phyloP scores from a whole-genome alignment of 2,888 invertebrate species.

The Cremastinae sp. region DNA sequence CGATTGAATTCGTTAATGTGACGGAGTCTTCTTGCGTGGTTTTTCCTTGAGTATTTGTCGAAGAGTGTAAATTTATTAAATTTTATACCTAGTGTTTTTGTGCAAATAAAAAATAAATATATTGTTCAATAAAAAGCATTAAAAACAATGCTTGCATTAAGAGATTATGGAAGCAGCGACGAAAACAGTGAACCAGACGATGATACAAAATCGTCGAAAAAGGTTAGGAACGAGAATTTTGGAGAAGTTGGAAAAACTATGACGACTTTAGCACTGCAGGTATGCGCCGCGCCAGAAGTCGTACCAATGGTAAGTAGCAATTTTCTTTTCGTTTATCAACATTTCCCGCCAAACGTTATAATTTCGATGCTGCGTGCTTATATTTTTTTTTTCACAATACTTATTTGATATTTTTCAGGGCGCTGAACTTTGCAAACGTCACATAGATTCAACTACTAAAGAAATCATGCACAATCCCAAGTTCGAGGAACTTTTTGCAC shows the following conservation, averaged over 20 bases:
- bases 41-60: too few species aligned
- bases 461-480: conserved; percentile 95
- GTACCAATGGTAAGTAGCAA: conserved; percentile 86
- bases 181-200: conserved; percentile 80
- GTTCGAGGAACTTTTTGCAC: conserved; percentile 96
- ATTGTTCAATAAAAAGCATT: too few species aligned
- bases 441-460: conserved; percentile 89
- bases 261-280: conserved; percentile 84
- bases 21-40: too few species aligned
- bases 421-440: conserved; percentile 85
- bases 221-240: conserved; percentile 78
- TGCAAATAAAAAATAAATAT: too few species aligned
- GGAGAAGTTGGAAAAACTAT: conserved; percentile 81
- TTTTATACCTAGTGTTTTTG: too few species aligned
- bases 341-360: too few species aligned
- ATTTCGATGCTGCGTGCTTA: background rate
- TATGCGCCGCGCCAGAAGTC: conserved; percentile 92
- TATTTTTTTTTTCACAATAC: conserved; percentile 67
- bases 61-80: too few species aligned
- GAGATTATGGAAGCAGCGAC: conserved; percentile 88
- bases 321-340: too few species aligned
- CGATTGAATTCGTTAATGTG: too few species aligned
- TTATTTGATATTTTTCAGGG: background rate
- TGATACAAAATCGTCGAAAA: conserved; percentile 63
- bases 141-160: conserved; percentile 85